Evolutionary conservation across 2,113 vertebrate species (phyloP).

Genomic region (Phasianus colchicus): DNA sequence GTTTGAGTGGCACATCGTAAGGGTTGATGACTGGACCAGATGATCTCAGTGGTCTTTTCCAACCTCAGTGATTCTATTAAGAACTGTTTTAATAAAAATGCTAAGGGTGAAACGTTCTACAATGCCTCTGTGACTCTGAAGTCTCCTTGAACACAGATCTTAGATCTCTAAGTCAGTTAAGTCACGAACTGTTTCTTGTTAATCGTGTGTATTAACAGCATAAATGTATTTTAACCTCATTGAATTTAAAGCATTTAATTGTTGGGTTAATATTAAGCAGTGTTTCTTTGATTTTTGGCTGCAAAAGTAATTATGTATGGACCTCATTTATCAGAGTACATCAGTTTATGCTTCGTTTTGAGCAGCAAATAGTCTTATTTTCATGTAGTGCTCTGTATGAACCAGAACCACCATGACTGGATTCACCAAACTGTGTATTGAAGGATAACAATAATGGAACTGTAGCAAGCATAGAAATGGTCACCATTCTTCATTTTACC

Average conservation of each 20-base stretch:
- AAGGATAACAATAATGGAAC: neutral
- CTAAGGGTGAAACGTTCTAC: neutral
- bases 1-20: neutral
- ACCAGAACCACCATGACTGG: fast-evolving
- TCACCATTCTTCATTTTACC: too few relatives aligned
- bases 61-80: neutral
- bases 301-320: neutral
- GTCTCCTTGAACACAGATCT: neutral
- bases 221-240: neutral
- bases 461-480: fast-evolving
- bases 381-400: neutral
- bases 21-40: too few relatives aligned
- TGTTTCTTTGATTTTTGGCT: neutral
- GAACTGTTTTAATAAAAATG: neutral
- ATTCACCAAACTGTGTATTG: neutral
- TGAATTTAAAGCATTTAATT: neutral
- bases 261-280: neutral
- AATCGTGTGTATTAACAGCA: neutral
- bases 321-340: neutral
- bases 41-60: too few relatives aligned
- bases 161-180: neutral
- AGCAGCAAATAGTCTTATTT: neutral
- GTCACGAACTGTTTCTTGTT: fast-evolving
- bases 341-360: neutral
- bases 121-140: neutral